Conservation (phyloP, 2,888 invertebrate species). For the Philonicus albiceps region DNA sequence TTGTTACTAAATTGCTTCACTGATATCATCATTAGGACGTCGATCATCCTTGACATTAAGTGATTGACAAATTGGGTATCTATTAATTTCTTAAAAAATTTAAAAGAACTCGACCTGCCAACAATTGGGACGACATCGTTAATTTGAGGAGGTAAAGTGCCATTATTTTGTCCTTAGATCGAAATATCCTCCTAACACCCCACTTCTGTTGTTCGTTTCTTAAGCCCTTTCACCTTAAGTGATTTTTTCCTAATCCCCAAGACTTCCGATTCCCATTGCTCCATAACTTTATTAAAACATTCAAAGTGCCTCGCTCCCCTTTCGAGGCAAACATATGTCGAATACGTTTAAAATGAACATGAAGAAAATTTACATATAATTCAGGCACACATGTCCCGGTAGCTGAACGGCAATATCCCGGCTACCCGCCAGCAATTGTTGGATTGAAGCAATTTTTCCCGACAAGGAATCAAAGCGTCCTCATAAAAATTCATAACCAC, state of each 20-base stretch:
- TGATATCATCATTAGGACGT: not conserved
- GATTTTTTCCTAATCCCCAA: not conserved
- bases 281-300: conserved; percentile 11
- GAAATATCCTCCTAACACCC: not conserved
- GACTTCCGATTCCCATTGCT: not conserved
- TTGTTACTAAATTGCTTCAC: not conserved
- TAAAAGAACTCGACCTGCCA: not conserved
- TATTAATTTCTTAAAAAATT: not conserved
- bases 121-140: not conserved
- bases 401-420: not conserved
- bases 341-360: not conserved
- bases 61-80: not conserved
- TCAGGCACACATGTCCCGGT: conserved; percentile 2
- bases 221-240: not conserved
- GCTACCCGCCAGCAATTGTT: not conserved
- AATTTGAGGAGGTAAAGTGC: not conserved
- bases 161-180: not conserved
- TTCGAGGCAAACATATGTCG: not conserved
- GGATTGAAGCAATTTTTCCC: conserved; percentile 10
- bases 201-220: not conserved
- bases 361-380: conserved; percentile 6
- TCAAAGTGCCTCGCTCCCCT: not conserved
- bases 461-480: not conserved
- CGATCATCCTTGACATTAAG: not conserved
- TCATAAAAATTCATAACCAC: conserved; percentile 25